phyloP scores from a whole-genome alignment of 2,113 vertebrate genomes.

The Ciconia boyciana region DNA sequence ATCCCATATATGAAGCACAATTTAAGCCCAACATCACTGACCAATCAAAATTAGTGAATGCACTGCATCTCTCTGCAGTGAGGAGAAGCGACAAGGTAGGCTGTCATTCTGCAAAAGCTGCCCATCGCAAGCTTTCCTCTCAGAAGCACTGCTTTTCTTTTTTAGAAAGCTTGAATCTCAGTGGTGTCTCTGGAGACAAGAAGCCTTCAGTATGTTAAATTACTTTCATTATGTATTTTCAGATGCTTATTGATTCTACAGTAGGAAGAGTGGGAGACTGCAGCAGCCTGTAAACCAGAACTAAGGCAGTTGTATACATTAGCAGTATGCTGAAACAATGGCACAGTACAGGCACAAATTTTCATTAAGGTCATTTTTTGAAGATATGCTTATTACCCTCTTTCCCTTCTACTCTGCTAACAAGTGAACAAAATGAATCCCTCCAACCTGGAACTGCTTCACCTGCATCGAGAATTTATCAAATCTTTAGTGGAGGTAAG shows the following conservation, averaged over 20 bases:
- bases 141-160: slow-evolving; percentile 69
- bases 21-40: slow-evolving; percentile 92
- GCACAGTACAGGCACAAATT: slow-evolving; percentile 74
- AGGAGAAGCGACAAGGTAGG: slow-evolving; percentile 85
- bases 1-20: slow-evolving; percentile 80
- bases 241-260: slow-evolving; percentile 80
- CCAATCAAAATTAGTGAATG: slow-evolving; percentile 95
- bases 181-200: slow-evolving; percentile 77
- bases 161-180: slow-evolving; percentile 70
- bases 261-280: slow-evolving; percentile 76
- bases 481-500: slow-evolving; percentile 80
- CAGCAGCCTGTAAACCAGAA: slow-evolving; percentile 77
- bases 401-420: slow-evolving; percentile 73
- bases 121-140: slow-evolving; percentile 73
- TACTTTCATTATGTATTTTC: slow-evolving; percentile 82
- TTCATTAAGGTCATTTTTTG: slow-evolving; percentile 75
- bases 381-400: slow-evolving; percentile 72
- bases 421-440: slow-evolving; percentile 80
- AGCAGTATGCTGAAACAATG: slow-evolving; percentile 79
- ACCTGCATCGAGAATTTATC: slow-evolving; percentile 75
- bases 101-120: slow-evolving; percentile 83
- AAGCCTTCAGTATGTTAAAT: slow-evolving; percentile 82
- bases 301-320: slow-evolving; percentile 70
- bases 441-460: slow-evolving; percentile 74
- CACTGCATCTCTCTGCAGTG: slow-evolving; percentile 98